Conservation (phyloP, 2,888 invertebrate species). For the Ophonus ardosiacus region DNA sequence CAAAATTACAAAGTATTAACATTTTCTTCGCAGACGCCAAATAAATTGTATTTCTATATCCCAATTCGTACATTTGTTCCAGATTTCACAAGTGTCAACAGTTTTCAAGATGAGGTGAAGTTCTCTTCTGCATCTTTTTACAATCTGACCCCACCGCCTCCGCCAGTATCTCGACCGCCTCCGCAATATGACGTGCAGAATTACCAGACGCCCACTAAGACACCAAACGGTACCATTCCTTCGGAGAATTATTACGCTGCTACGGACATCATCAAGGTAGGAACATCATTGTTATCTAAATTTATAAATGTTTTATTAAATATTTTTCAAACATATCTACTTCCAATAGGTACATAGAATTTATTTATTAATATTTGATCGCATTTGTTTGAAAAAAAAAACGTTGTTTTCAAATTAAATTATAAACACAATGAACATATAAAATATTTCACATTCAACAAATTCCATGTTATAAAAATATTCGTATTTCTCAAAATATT, state of each 20-base stretch:
- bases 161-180: slow-evolving; percentile 75
- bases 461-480: too few species aligned
- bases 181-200: slow-evolving; percentile 75
- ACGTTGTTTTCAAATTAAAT: too few species aligned
- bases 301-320: not conserved
- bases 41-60: too few species aligned
- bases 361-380: too few species aligned
- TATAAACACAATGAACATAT: too few species aligned
- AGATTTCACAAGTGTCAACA: slow-evolving; percentile 79
- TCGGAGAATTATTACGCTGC: slow-evolving; percentile 86
- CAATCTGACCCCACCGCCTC: slow-evolving; percentile 77
- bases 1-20: too few species aligned
- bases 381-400: too few species aligned
- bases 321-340: not conserved
- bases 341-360: too few species aligned
- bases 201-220: slow-evolving; percentile 73
- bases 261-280: slow-evolving; percentile 86
- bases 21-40: too few species aligned
- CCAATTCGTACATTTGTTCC: slow-evolving; percentile 68
- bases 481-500: too few species aligned
- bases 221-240: slow-evolving; percentile 71
- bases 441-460: too few species aligned
- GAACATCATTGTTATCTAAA: not conserved
- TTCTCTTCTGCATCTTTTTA: slow-evolving; percentile 78
- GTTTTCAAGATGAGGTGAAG: slow-evolving; percentile 78